Conservation (phyloP, 2,113 vertebrate genomes). For the Anas platyrhynchos region DNA sequence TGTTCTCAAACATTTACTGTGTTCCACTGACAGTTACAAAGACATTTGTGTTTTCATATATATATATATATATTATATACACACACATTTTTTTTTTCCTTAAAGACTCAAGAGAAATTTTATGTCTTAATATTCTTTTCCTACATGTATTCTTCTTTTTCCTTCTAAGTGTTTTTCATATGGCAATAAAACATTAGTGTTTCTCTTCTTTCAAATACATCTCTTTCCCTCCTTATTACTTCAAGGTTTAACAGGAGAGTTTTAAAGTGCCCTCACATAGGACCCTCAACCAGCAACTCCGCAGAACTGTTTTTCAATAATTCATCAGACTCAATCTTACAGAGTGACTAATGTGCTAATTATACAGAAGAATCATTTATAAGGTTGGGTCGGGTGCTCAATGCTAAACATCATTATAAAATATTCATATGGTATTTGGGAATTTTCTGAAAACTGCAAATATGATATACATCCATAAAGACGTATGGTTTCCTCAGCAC, state of each 20-base stretch:
- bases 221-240: conserved; percentile 25
- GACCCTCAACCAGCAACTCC: conserved; percentile 45
- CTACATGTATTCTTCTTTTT: background rate
- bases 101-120: background rate
- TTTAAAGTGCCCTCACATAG: conserved; percentile 50
- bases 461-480: conserved; percentile 49
- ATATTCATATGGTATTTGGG: conserved; percentile 75
- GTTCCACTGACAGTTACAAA: background rate
- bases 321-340: conserved; percentile 78
- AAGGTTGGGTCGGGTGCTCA: conserved; percentile 72
- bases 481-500: conserved; percentile 37
- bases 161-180: background rate
- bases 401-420: conserved; percentile 76
- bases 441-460: conserved; percentile 42
- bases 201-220: background rate
- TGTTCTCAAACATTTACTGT: background rate
- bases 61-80: too few species aligned
- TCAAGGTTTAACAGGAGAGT: conserved; percentile 51
- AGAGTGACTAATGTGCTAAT: conserved; percentile 81
- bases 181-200: background rate
- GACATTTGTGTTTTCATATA: background rate
- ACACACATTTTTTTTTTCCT: background rate
- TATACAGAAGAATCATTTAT: conserved; percentile 77
- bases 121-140: background rate
- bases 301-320: conserved; percentile 76